These are phyloP conservation scores for Phalanger gymnotis DNA, from an alignment of 2,797 vertebrate genomes.

Conservation along the genomic window DNA sequence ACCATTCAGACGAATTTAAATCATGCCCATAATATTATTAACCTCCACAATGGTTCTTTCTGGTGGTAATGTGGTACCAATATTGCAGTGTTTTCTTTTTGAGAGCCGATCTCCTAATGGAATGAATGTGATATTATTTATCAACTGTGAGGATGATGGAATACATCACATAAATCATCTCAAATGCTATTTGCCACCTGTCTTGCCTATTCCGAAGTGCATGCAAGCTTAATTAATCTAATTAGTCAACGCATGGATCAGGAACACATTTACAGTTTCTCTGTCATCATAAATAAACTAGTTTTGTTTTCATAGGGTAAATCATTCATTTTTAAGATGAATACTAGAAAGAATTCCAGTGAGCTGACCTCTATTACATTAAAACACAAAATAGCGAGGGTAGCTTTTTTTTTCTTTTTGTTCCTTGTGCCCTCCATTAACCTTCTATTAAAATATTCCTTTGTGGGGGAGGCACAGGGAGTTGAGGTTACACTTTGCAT, in stretches of 20 bases:
- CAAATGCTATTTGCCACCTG: constrained; percentile 87
- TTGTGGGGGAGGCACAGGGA: constrained; percentile 65
- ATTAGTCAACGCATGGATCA: constrained; percentile 87
- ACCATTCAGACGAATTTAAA: constrained; percentile 26
- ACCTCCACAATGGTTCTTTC: constrained; percentile 40
- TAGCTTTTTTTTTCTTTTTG: constrained; percentile 68
- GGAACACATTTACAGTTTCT: constrained; percentile 84
- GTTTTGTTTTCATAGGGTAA: constrained; percentile 85
- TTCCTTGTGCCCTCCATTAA: constrained; percentile 78
- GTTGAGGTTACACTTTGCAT: constrained; percentile 42
- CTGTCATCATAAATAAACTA: constrained; percentile 85
- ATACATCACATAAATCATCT: constrained; percentile 81
- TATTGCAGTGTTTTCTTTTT: constrained; percentile 73
- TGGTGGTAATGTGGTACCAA: constrained; percentile 58
- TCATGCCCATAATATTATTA: constrained; percentile 22
- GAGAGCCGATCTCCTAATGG: constrained; percentile 72
- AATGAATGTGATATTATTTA: constrained; percentile 81
- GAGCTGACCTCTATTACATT: constrained; percentile 74
- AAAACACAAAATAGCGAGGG: constrained; percentile 67
- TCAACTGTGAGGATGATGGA: constrained; percentile 82
- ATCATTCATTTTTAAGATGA: constrained; percentile 83
- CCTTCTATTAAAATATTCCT: constrained; percentile 79
- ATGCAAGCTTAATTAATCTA: constrained; percentile 87
- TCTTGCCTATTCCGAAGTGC: constrained; percentile 83
- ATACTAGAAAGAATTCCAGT: constrained; percentile 72